phyloP scores from a whole-genome alignment of 1,140 invertebrate species.

The Rhyzopertha dominica region DNA sequence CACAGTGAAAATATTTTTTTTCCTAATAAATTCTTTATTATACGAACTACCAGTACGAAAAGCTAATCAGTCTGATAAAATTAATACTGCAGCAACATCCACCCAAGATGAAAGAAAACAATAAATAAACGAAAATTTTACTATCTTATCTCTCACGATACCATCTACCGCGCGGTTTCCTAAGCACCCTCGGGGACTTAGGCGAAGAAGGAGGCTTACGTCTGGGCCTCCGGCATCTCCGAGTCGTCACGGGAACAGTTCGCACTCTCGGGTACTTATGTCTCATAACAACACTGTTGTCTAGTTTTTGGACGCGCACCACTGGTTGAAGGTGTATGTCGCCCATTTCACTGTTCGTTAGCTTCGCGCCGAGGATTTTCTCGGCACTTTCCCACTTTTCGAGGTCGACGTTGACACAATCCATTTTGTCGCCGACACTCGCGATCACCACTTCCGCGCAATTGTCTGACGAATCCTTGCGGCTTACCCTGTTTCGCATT shows the following conservation, averaged over 20 bases:
- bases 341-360: slow-evolving; percentile 18
- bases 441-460: slow-evolving; percentile 8
- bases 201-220: slow-evolving; percentile 34
- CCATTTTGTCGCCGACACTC: slow-evolving; percentile 8
- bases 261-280: slow-evolving; percentile 13
- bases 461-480: slow-evolving; percentile 5
- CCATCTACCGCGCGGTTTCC: slow-evolving; percentile 39
- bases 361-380: slow-evolving; percentile 19
- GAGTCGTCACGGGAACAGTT: slow-evolving; percentile 23
- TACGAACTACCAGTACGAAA: no score
- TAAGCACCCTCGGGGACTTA: slow-evolving; percentile 38
- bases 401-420: slow-evolving; percentile 13
- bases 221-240: slow-evolving; percentile 22
- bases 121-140: no score
- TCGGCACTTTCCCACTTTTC: slow-evolving; percentile 25
- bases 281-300: slow-evolving; percentile 19
- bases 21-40: no score
- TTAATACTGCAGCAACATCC: no score
- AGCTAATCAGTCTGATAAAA: no score
- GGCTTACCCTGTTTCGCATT: no score
- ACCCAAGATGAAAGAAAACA: no score
- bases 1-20: no score
- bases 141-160: slow-evolving; percentile 42
- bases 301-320: slow-evolving; percentile 40
- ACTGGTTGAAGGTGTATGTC: slow-evolving; percentile 32